These are phyloP conservation scores for Eupithecia inturbata DNA, from an alignment of 2,888 invertebrate species.

Conservation along the genomic window DNA sequence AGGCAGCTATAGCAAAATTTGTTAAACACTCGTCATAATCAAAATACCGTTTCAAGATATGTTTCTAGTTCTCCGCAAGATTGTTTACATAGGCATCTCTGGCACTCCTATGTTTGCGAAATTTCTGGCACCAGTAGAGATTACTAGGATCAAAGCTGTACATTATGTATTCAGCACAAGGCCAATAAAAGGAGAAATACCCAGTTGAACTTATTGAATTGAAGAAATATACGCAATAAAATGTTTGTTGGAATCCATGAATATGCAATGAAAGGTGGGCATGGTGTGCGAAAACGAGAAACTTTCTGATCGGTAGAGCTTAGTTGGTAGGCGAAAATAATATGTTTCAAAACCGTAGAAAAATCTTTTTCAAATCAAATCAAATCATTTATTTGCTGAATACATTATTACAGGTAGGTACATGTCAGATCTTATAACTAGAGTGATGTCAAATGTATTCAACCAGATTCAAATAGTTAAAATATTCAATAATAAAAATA, in stretches of 20 bases:
- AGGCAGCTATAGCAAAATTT: background rate
- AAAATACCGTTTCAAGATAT: background rate
- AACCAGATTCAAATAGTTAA: too few species aligned
- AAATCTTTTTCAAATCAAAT: too few species aligned
- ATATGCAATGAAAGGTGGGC: background rate
- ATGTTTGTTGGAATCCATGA: background rate
- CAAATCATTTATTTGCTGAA: too few species aligned
- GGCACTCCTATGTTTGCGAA: slow-evolving; percentile 48
- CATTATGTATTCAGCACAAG: slow-evolving; percentile 40
- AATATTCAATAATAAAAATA: too few species aligned
- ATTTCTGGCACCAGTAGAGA: slow-evolving; percentile 35
- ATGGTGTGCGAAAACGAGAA: background rate
- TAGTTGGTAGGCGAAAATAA: background rate
- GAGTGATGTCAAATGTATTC: too few species aligned
- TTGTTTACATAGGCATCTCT: slow-evolving; percentile 21
- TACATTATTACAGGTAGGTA: too few species aligned
- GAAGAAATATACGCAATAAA: slow-evolving; percentile 19
- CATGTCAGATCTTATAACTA: too few species aligned
- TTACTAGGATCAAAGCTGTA: slow-evolving; percentile 31
- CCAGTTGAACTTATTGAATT: slow-evolving; percentile 24
- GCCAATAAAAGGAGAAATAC: slow-evolving; percentile 36
- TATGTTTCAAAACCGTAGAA: background rate
- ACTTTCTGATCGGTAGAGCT: background rate
- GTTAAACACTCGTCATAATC: background rate
- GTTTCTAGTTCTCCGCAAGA: background rate